Conservation (phyloP, 1,140 invertebrate genomes). For the Leptinotarsa undecemlineata region DNA sequence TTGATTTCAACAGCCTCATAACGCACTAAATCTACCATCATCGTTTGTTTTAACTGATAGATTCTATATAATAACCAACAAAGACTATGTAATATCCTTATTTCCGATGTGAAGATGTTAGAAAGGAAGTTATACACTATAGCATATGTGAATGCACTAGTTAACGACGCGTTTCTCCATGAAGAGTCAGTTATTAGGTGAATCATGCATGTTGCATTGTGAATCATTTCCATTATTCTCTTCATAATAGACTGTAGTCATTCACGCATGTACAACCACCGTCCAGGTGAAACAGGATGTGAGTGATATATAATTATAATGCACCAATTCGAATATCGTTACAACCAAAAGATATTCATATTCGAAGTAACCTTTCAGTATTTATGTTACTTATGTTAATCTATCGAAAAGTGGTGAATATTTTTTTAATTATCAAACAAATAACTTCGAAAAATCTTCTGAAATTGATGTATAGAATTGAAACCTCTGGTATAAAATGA, state of each 20-base stretch:
- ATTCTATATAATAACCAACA: too few relatives aligned
- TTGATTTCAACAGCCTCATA: not conserved
- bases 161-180: not conserved
- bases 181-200: not conserved
- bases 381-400: not conserved
- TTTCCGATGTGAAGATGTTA: too few relatives aligned
- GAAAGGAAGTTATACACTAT: too few relatives aligned
- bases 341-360: constrained; percentile 10
- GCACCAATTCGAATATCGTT: not conserved
- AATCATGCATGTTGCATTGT: constrained; percentile 8
- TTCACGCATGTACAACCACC: constrained; percentile 7
- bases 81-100: too few relatives aligned
- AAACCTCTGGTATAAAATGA: too few relatives aligned
- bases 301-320: not conserved
- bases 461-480: too few relatives aligned
- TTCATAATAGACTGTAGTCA: not conserved
- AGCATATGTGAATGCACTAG: too few relatives aligned
- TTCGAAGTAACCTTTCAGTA: not conserved
- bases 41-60: too few relatives aligned
- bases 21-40: too few relatives aligned
- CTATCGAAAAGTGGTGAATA: not conserved
- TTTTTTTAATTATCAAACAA: too few relatives aligned
- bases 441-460: too few relatives aligned
- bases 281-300: constrained; percentile 4
- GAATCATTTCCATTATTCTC: not conserved